Evolutionary conservation across 2,113 vertebrate species (phyloP), one percentile per base, ranked within the genome.

Genomic region (Chaetodon trifascialis): DNA sequence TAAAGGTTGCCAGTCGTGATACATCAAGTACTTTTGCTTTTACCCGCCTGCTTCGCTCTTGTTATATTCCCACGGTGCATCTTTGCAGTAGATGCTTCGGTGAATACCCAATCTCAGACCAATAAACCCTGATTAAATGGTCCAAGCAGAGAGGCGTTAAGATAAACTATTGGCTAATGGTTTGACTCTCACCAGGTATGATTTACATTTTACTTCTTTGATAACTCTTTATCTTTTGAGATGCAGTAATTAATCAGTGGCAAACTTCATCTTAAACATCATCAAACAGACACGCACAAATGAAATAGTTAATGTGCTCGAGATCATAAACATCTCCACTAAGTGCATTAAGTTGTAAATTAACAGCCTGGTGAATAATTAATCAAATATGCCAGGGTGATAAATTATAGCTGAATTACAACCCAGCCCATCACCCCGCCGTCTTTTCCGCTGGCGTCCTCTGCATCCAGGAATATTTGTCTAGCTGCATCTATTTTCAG

Each of bases 341-440:
- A 83, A 90, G 92, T 74, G 71, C 59, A 72, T 85, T 84, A 73
- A 75, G 69, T 47, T 80, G 66, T 42, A 81, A 86, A 91, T 92
- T 80, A 92, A 89, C 69, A 89, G 76, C 63, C 76, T 76, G 76
- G 36, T 86, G 80, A 92, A 92, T 90, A 89, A 94, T 94, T 86
- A 80, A 94, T 91, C 74, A 65, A 77, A 89, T 72, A 64, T 54
- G 79, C 54, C 87, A 67, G 71, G 21, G 52, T 86, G 88, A 93
- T 84, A 63, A 75, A 86, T 92, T 76, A 69, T 8, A 84, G 23
- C 74, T 71, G 80, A 90, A 75, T 86, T 60, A 75, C 60, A 86
- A 49, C 71, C 46, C 58, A 73, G 34, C 63, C 63, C 65, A 60
- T 62, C 73, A 71, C 7, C n/a, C 12, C 23, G 12, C 51, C 52